Evolutionary conservation across 2,113 vertebrate genomes (phyloP), one percentile per base, ranked within the genome.

Genomic region (Gulo gulo): DNA sequence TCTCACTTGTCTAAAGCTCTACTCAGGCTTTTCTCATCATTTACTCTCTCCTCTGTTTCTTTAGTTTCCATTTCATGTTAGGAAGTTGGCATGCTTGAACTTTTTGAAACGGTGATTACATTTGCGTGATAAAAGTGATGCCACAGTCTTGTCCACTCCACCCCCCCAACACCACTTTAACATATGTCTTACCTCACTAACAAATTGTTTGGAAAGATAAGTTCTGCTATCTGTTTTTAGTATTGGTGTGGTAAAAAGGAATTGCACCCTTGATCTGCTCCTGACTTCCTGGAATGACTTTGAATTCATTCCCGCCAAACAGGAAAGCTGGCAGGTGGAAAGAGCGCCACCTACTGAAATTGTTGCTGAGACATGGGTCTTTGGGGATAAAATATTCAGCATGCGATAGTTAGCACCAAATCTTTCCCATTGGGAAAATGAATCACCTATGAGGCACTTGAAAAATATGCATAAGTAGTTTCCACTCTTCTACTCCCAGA

Each of bases 321-420:
- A 26, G 3, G 83, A 74, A 65, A 92, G 50, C 50, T 42, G 91
- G 61, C 55, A 87, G 88, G 88, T 94, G 52, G 88, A 95, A 76
- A 95, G 95, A 94, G 91, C 76, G 83, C 97, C 97, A 95, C 45
- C 97, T 97, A 90, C 94, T 95, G 95, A 97, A 92, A 92, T 55
- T 61, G 7, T 63, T 63, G 57, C 21, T 36, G 42, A 52, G 42
- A 20, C 42, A 6, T 90, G 69, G 88, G 24, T 83, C 47, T 96
- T 93, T 26, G 67, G 87, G 88, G 73, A 57, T 52, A 50, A 76
- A 67, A 36, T 34, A 31, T 6, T 73, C 73, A n/a, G 29, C 42
- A 50, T 21, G 52, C 29, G n/a, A 23, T 18, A 31, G 29, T 31
- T 18, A 31, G 29, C n/a, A 76, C 29, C 36, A 47, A 73, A 81